A percentile compares a stretch with the other conserved stretches of the same genome.
Conservation (phyloP, 2,113 vertebrate genomes). For the Phyllostomus hastatus region DNA sequence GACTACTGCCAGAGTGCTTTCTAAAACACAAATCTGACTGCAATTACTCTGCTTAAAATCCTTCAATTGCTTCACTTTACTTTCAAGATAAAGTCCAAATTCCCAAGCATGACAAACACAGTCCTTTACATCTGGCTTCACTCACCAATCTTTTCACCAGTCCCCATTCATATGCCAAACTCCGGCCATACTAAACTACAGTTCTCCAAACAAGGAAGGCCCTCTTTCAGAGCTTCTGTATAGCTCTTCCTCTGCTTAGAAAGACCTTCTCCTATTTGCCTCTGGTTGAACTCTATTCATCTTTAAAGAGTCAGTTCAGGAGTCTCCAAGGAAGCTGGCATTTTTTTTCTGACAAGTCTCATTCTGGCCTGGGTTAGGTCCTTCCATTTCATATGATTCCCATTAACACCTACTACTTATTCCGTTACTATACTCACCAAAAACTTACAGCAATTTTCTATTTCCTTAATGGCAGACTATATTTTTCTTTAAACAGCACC, state of each 20-base stretch:
- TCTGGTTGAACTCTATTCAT: constrained; percentile 24
- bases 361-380: not conserved
- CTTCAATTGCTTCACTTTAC: not conserved
- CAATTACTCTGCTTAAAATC: constrained; percentile 23
- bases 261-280: not conserved
- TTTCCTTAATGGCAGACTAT: not conserved
- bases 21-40: constrained; percentile 30
- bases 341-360: not conserved
- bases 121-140: constrained; percentile 22
- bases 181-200: not conserved
- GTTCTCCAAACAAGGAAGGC: not conserved
- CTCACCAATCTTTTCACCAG: not conserved
- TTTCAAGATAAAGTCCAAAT: constrained; percentile 30
- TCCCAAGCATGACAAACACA: not conserved
- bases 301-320: not conserved
- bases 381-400: not conserved
- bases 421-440: not conserved
- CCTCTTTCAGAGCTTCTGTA: not conserved
- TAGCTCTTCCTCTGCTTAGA: not conserved
- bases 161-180: not conserved
- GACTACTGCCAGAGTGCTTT: not conserved
- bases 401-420: not conserved
- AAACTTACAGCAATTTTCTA: not conserved
- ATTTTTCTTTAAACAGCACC: not conserved
- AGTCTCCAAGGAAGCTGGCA: not conserved